phyloP scores from a whole-genome alignment of 2,113 vertebrate species.

The Nycticryphes semicollaris region DNA sequence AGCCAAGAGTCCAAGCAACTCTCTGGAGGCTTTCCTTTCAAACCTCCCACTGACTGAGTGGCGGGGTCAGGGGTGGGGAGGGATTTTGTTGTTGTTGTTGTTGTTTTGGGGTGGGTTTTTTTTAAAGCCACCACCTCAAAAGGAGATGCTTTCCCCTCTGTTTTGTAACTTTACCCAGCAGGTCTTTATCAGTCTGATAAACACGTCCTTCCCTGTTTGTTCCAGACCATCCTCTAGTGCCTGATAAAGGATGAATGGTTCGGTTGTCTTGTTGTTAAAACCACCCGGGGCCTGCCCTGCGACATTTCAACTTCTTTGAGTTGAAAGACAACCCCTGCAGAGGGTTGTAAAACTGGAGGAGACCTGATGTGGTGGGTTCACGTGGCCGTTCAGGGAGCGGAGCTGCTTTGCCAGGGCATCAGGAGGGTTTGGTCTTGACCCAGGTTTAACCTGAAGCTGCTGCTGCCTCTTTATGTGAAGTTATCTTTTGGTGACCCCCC shows the following conservation, averaged over 20 bases:
- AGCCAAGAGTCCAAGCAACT: background rate
- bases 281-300: background rate
- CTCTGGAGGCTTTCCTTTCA: background rate
- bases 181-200: background rate
- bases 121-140: background rate
- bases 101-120: background rate
- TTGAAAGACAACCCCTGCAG: background rate
- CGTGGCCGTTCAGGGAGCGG: background rate
- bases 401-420: background rate
- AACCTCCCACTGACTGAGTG: background rate
- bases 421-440: background rate
- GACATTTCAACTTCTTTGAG: background rate
- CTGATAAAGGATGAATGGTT: background rate
- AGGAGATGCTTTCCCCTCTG: background rate
- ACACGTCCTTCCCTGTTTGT: background rate
- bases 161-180: background rate
- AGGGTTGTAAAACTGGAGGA: background rate
- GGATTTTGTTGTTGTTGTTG: background rate
- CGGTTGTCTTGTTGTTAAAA: background rate
- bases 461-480: background rate
- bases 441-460: background rate
- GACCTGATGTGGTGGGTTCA: rapidly evolving
- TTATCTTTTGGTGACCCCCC: background rate
- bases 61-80: background rate
- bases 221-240: background rate